Conservation (phyloP, 2,113 vertebrate species). For the Thamnophis sirtalis region DNA sequence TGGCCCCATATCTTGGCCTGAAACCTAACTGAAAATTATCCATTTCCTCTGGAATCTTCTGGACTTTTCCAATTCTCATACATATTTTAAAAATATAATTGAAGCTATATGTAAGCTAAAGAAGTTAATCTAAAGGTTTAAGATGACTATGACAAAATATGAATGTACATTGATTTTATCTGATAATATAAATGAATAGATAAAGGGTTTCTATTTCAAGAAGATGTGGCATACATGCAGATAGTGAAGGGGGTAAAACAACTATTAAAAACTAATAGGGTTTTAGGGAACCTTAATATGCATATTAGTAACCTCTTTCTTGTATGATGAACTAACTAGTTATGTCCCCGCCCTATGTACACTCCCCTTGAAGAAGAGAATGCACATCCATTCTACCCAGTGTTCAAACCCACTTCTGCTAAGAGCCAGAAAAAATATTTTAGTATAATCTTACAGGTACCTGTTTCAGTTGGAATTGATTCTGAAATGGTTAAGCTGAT, state of each 20-base stretch:
- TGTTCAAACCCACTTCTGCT: background rate
- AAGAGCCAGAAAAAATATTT: background rate
- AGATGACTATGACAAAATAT: background rate
- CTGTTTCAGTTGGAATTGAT: background rate
- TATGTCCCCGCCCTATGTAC: background rate
- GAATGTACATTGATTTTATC: background rate
- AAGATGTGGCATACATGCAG: background rate
- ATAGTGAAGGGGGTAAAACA: too few species aligned
- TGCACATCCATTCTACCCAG: background rate
- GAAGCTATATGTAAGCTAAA: background rate
- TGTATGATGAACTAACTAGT: background rate
- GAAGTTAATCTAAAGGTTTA: background rate
- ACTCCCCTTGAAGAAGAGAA: background rate
- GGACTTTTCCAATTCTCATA: too few species aligned
- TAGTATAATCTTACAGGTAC: background rate
- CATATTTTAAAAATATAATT: background rate
- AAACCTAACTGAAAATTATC: background rate
- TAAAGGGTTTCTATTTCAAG: background rate
- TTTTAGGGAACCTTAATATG: background rate
- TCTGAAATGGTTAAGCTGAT: background rate
- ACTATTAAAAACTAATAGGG: background rate
- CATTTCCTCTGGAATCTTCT: background rate
- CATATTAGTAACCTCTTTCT: background rate
- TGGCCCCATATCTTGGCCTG: too few species aligned
- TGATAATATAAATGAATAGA: background rate